Evolutionary conservation across 2,888 invertebrate species (phyloP), one percentile per base, ranked within the genome.

Genomic region (Diaprepes abbreviatus): DNA sequence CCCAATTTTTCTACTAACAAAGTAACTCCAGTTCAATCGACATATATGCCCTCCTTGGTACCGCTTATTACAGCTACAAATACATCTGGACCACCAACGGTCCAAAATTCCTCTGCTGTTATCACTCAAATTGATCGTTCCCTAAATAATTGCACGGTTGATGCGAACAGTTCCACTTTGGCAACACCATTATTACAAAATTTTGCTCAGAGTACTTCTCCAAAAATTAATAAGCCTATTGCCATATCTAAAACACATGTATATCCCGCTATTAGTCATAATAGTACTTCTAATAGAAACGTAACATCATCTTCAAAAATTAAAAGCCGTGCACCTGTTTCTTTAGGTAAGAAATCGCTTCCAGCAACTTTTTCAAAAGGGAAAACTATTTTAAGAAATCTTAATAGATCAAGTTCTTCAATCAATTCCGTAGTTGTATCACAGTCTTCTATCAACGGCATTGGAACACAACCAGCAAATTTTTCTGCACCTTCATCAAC

Each of bases 11-110:
- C 48, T 14, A 50, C 45, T 16, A 58, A 64, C 9, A 48, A 57
- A 10, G 10, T 58, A 10, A 33, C 59, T 21, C 33, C 52, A 36
- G 28, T 43, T 33, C 69, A 69, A 10, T 48, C 48, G 28, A 3
- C 24, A 6, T 1, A 12, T 12, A 14, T 12, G 14, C 6, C 28
- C 7, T 43, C 40, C 2, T 24, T 12, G 2, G 12, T 28, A 48
- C 12, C 6, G 14, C 48, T 14, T 14, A n/a, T 12, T 2, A 35
- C 3, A 21, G 24, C 21, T 45, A 10, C 5, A 50, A 50, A 14
- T 9, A 7, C 1, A 10, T 14, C 14, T 12, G 43, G n/a, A 17
- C 10, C 6, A 33, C 2, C 33, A 9, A 2, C 33, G 10, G 10
- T 24, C 24, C 24, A 10, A 33, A 33, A 33, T 33, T 5, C 3